phyloP scores from a whole-genome alignment of 2,888 invertebrate species.

The Aspidiotus rigidus region DNA sequence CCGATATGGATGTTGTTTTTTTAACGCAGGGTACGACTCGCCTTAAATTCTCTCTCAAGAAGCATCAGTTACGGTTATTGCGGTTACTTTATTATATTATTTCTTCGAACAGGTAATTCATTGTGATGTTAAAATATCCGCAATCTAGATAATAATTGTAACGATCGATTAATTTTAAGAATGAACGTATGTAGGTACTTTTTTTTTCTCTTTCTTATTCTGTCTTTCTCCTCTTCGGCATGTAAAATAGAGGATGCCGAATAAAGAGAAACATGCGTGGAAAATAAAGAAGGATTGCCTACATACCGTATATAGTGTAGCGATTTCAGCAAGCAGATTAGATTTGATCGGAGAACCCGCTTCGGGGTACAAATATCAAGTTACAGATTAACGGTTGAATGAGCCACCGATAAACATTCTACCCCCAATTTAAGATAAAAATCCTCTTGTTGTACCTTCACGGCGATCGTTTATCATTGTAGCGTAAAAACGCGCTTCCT shows the following conservation, averaged over 20 bases:
- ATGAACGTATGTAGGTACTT: neutral
- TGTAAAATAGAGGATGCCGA: neutral
- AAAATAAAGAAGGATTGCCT: neutral
- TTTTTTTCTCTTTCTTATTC: too few species aligned
- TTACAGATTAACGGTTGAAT: slow-evolving; percentile 32
- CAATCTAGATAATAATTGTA: slow-evolving; percentile 1
- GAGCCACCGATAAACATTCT: slow-evolving; percentile 31
- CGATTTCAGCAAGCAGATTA: slow-evolving; percentile 27
- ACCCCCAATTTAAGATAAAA: slow-evolving; percentile 30
- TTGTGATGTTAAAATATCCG: slow-evolving; percentile 2
- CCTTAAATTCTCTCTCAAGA: neutral
- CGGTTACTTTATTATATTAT: slow-evolving; percentile 4
- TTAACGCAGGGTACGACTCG: too few species aligned
- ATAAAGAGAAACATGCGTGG: slow-evolving; percentile 4
- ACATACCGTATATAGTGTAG: neutral
- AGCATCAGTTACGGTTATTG: slow-evolving; percentile 2
- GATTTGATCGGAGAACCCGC: slow-evolving; percentile 24
- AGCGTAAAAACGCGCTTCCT: slow-evolving; percentile 6
- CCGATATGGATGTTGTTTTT: too few species aligned
- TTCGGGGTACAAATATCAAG: slow-evolving; percentile 22
- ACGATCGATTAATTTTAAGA: slow-evolving; percentile 4
- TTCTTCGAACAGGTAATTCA: neutral
- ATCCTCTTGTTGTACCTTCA: slow-evolving; percentile 25
- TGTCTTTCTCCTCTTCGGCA: neutral
- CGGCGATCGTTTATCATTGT: slow-evolving; percentile 29